A percentile compares a stretch with the other conserved stretches of the same genome.
phyloP scores from a whole-genome alignment of 2,113 vertebrate genomes.

The Rhadina sibilatrix region DNA sequence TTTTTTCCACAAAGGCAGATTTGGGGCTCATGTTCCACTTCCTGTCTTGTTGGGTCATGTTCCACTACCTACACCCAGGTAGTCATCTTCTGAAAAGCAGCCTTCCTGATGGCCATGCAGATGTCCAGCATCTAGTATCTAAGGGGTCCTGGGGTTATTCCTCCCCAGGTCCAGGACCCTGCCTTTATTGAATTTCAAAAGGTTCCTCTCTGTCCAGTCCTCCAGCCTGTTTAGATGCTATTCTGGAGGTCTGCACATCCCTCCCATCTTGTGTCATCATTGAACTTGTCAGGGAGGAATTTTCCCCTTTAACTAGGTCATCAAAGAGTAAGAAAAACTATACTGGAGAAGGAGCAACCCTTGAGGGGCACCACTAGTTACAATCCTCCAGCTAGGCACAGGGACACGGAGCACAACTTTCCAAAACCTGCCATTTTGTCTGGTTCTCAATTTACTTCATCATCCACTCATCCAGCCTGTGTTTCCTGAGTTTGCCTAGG shows the following conservation, averaged over 20 bases:
- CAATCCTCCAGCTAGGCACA: not conserved
- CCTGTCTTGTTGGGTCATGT: too few relatives aligned
- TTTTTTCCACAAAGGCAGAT: not conserved
- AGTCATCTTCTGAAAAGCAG: not conserved
- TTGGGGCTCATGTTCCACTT: not conserved
- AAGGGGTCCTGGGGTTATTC: not conserved
- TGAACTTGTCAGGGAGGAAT: not conserved
- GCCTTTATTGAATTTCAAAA: not conserved
- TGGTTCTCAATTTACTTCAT: not conserved
- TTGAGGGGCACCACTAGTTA: not conserved
- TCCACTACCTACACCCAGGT: not conserved
- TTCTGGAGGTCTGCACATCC: not conserved
- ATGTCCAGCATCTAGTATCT: fast-evolving
- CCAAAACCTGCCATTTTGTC: not conserved
- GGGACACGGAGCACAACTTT: not conserved
- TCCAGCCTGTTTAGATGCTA: not conserved
- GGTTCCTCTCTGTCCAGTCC: not conserved
- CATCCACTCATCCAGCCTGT: not conserved
- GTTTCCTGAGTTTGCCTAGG: not conserved
- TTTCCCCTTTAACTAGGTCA: not conserved
- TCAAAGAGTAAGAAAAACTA: not conserved
- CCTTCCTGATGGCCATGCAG: not conserved
- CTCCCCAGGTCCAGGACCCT: not conserved
- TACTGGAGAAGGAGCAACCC: not conserved
- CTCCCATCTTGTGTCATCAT: not conserved